A percentile compares a stretch with the other conserved stretches of the same genome.
Evolutionary conservation across 2,797 vertebrate genomes (phyloP).

Genomic region (Ficedula albicollis): DNA sequence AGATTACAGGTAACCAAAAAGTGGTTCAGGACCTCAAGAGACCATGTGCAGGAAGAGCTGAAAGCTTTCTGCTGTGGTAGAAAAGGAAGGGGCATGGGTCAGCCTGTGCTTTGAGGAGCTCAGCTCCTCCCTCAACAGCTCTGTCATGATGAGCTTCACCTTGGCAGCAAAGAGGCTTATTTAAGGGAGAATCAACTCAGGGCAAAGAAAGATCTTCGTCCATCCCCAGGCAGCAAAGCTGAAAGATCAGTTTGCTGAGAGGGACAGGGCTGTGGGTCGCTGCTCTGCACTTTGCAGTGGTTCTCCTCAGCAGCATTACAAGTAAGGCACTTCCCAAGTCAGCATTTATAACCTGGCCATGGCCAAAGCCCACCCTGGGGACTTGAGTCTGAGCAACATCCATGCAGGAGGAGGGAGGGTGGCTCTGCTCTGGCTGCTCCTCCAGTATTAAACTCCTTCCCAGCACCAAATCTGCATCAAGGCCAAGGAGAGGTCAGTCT

Average conservation of each 20-base stretch:
- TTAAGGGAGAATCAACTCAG: background rate
- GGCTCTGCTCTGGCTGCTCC: background rate
- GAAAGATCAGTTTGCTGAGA: background rate
- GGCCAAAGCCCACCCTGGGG: background rate
- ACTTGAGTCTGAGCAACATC: background rate
- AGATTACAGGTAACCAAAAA: background rate
- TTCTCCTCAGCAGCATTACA: background rate
- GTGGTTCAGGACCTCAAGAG: background rate
- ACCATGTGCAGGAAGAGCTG: background rate
- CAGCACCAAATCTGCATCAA: background rate
- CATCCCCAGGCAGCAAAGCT: background rate
- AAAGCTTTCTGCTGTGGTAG: background rate
- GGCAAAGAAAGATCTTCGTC: background rate
- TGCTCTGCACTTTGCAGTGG: background rate
- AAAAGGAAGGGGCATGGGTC: background rate
- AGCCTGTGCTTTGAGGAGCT: background rate
- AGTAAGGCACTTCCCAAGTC: background rate
- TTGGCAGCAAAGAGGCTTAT: background rate
- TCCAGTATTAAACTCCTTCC: background rate
- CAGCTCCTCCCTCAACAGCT: background rate
- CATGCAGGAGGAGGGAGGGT: background rate
- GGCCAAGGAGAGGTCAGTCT: background rate
- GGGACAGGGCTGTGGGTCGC: background rate
- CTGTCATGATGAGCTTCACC: background rate
- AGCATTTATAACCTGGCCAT: background rate